Percentiles rank a stretch among this genome's conserved stretches.
Evolutionary conservation across 2,113 vertebrate genomes (phyloP).

Genomic region (Eira barbara): DNA sequence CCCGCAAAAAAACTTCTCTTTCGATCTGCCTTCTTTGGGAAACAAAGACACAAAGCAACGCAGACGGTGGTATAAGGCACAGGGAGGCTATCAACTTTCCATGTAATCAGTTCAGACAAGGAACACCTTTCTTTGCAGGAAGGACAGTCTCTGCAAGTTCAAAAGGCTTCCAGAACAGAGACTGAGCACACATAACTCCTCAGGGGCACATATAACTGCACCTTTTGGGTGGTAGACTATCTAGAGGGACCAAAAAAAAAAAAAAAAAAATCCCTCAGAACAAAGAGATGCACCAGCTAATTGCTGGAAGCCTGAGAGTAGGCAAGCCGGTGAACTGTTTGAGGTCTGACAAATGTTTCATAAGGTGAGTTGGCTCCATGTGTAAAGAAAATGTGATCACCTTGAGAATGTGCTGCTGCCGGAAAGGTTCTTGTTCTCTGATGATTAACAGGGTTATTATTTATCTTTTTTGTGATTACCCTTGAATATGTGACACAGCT

Average conservation of each 20-base stretch:
- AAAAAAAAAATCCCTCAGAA: background rate
- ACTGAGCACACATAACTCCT: background rate
- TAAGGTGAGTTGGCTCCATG: background rate
- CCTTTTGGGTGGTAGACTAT: background rate
- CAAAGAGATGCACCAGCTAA: background rate
- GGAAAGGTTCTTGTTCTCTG: conserved; percentile 49
- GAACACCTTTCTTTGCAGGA: background rate
- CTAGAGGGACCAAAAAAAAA: background rate
- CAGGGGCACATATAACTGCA: background rate
- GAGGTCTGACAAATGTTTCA: conserved; percentile 41
- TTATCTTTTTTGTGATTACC: conserved; percentile 74
- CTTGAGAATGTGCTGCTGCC: conserved; percentile 41
- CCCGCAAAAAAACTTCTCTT: background rate
- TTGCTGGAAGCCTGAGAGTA: background rate
- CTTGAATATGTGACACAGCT: conserved; percentile 74
- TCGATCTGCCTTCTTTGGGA: background rate
- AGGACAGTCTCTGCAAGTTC: background rate
- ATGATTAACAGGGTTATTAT: conserved; percentile 75
- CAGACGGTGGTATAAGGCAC: background rate
- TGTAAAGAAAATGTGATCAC: conserved; percentile 63
- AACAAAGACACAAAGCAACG: background rate
- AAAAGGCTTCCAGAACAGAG: conserved; percentile 2
- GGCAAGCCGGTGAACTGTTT: background rate
- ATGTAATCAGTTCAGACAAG: background rate
- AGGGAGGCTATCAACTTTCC: background rate